A percentile compares a stretch with the other conserved stretches of the same genome.
phyloP scores from a whole-genome alignment of 2,113 vertebrate genomes.

The Athene noctua region DNA sequence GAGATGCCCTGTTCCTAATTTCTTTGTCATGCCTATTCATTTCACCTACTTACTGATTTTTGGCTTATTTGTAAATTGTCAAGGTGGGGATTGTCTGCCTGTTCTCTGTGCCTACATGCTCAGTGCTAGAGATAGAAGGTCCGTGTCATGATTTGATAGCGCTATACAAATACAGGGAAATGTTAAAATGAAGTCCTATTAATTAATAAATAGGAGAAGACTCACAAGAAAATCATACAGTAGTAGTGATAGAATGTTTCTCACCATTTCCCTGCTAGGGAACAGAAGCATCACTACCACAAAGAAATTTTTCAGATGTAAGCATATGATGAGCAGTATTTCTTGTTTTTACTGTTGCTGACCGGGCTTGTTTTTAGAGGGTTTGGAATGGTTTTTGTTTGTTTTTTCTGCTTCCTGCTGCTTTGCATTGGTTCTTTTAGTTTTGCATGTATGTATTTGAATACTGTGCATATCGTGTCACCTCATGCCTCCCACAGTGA shows the following conservation, averaged over 20 bases:
- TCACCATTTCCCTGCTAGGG: background rate
- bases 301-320: background rate
- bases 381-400: too few species aligned
- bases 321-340: background rate
- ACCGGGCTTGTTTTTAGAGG: background rate
- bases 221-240: background rate
- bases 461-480: background rate
- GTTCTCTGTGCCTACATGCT: background rate
- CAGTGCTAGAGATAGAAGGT: background rate
- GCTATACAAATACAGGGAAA: background rate
- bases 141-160: background rate
- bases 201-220: background rate
- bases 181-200: background rate
- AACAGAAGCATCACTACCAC: background rate
- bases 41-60: background rate
- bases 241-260: background rate
- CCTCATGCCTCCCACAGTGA: background rate
- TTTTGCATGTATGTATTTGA: background rate
- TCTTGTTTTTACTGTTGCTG: background rate
- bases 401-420: background rate
- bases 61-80: background rate
- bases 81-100: background rate
- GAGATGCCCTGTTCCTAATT: background rate
- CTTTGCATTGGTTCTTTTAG: background rate
- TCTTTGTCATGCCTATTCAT: background rate